Evolutionary conservation across 2,113 vertebrate species (phyloP), one percentile per base, ranked within the genome.

Genomic region (Halcyon senegalensis): DNA sequence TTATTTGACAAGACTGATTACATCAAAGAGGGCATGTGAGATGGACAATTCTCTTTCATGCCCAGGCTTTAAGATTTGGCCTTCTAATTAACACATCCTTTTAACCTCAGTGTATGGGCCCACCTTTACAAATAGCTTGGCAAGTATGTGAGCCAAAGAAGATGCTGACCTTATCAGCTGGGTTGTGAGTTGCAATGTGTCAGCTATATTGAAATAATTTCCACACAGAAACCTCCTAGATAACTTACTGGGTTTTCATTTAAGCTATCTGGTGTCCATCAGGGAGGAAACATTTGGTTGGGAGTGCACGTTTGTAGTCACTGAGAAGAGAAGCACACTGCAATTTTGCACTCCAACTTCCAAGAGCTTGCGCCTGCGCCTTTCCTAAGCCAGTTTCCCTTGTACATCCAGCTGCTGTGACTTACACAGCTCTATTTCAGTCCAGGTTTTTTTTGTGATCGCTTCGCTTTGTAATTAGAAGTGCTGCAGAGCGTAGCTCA

Each of bases 111-210:
- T 37, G 4, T 62, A 48, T 48, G 35, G 63, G 27, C 75, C 31
- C 67, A 79, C 70, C 62, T 97, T 93, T 90, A 73, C 79, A 92
- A 95, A 92, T 30, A 95, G 44, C 35, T 93, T 92, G 95, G 85
- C 85, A 93, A 94, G 53, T 51, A 14, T 60, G 37, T 58, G 75
- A 95, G 88, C 82, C 88, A 92, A 90, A 82, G 81, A 89, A 75
- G 92, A 95, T 53, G 67, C 75, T 94, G 82, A 93, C 85, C 35
- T 85, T 94, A 94, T 53, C 85, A 76, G 39, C 59, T 58, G 35
- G 53, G 67, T 58, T 2, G 1, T 79, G 58, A 94, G 78, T n/a
- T 53, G 33, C 85, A 60, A 56, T 11, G 10, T 87, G 53, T 73
- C 85, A 90, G 78, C 74, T 91, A 6, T 51, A 76, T 14, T 60